These are phyloP conservation scores for Gonocerus acuteangulatus DNA, from an alignment of 2,888 invertebrate species.

Conservation along the genomic window DNA sequence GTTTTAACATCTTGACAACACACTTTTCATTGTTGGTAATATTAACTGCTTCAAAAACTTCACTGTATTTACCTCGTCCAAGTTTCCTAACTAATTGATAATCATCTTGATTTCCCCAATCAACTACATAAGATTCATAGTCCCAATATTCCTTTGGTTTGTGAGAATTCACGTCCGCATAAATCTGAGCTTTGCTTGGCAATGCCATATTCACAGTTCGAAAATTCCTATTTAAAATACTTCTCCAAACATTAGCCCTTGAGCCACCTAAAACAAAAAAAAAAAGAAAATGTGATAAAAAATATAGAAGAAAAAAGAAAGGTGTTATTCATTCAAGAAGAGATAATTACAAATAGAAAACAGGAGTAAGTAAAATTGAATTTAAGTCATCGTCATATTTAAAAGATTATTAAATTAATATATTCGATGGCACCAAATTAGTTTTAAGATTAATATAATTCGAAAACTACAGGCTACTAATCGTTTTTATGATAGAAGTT, in stretches of 20 bases:
- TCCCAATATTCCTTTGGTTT: conserved; percentile 99
- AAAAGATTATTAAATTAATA: too few species aligned
- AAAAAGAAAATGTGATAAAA: too few species aligned
- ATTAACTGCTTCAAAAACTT: conserved; percentile 99
- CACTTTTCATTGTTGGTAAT: conserved; percentile 97
- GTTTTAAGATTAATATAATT: too few species aligned
- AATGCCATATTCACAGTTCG: conserved; percentile 60
- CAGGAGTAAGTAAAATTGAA: too few species aligned
- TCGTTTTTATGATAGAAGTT: too few species aligned
- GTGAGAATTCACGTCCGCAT: conserved; percentile 96
- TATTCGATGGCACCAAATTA: too few species aligned
- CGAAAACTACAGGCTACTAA: too few species aligned
- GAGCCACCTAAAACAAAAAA: conserved; percentile 10
- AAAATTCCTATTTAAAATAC: conserved; percentile 8
- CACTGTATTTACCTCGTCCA: conserved; percentile 99
- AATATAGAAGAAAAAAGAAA: too few species aligned
- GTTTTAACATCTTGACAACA: conserved; percentile 99
- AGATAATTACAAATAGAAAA: too few species aligned
- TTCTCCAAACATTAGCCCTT: conserved; percentile 22
- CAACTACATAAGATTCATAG: conserved; percentile 96
- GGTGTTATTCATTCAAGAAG: too few species aligned
- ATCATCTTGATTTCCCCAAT: conserved; percentile 98
- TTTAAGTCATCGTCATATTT: too few species aligned
- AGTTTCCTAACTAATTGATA: conserved; percentile 97
- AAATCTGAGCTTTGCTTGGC: conserved; percentile 93